These are phyloP conservation scores for Echiichthys vipera DNA, from an alignment of 2,797 vertebrate genomes.

Conservation along the genomic window DNA sequence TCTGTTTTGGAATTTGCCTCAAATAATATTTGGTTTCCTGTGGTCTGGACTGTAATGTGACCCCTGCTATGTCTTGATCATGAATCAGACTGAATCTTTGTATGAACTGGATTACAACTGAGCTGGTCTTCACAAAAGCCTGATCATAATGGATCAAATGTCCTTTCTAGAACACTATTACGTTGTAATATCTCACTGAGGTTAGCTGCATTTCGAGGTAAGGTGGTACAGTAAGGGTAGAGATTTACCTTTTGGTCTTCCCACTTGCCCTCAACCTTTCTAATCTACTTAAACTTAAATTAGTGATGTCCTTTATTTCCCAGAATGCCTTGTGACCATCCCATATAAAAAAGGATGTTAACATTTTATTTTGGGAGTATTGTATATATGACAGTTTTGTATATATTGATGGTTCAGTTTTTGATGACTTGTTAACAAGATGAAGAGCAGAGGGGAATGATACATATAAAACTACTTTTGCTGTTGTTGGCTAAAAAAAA, in stretches of 20 bases:
- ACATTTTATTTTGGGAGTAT: neutral
- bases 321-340: neutral
- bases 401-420: neutral
- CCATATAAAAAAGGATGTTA: neutral
- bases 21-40: slow-evolving; percentile 60
- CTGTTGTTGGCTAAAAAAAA: too few species aligned
- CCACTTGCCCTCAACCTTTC: neutral
- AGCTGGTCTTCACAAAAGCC: slow-evolving; percentile 23
- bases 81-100: slow-evolving; percentile 29
- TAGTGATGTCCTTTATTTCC: neutral
- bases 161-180: slow-evolving; percentile 4
- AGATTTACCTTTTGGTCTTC: neutral
- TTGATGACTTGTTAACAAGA: neutral
- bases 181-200: neutral
- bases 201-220: slow-evolving; percentile 16
- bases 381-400: neutral
- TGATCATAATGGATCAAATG: slow-evolving; percentile 6
- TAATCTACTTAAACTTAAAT: neutral
- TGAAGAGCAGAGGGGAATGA: neutral
- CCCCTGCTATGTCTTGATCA: slow-evolving; percentile 5
- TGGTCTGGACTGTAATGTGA: slow-evolving; percentile 45
- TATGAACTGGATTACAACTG: slow-evolving; percentile 30
- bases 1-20: slow-evolving; percentile 50
- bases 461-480: too few species aligned
- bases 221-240: neutral